Base-by-base conservation (phyloP, 2,113 vertebrate genomes). In the Semnopithecus entellus region DNA sequence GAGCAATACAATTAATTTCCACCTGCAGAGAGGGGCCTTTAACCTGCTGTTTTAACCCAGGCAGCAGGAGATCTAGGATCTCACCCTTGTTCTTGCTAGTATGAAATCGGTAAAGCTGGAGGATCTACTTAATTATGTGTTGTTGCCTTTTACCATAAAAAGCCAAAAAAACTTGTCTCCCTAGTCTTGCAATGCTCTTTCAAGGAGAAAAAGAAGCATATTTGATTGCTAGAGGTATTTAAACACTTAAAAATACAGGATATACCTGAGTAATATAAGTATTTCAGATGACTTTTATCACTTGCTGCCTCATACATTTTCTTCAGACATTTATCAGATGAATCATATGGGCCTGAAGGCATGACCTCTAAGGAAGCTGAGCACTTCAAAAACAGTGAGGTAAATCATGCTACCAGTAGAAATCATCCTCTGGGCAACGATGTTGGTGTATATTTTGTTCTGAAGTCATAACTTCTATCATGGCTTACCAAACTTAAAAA, bases 1-100 rank as follows among this genome's bases (percentile, higher is more conserved):
- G 40, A 93, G 64, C 11, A 85, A 52, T 20, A 43, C 45, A 93
- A 86, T 91, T 90, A 89, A 90, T 88, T 92, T 52, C 81, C 48
- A 92, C 90, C 48, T 80, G 43, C 43, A 38, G 83, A 72, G 78
- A 80, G 6, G 55, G 20, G 40, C 12, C 48, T 83, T 87, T 89
- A 75, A 40, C 38, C 30, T 80, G n/a, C 38, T 52, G 10, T 35
- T 22, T 45, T 64, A 13, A 61, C 18, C 32, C 17, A 48, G 70
- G 40, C 50, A 30, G 90, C 30, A 50, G n/a, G 89, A 68, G 38
- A 76, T 27, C 27, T 23, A 76, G 72, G 20, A 57, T 96, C 45
- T 96, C 75, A 64, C 12, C 4, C 4, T 17, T 48, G 11, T 73
- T 91, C 55, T 57, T 66, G 30, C 84, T 4, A 35, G 55, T 5